These are phyloP conservation scores for Heliconius hewitsoni DNA, from an alignment of 1,140 invertebrate genomes.

Conservation along the genomic window DNA sequence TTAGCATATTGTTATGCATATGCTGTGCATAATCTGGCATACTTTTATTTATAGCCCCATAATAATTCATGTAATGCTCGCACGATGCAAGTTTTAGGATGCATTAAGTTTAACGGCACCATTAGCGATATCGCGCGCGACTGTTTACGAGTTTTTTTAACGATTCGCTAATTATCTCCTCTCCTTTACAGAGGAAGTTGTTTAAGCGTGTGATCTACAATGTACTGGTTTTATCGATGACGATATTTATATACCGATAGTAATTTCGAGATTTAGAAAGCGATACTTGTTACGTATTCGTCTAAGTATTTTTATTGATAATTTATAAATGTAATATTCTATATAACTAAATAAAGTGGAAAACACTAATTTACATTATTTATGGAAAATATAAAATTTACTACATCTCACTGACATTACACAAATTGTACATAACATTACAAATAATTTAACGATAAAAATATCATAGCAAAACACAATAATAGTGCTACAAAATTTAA, in stretches of 20 bases:
- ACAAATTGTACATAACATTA: background rate
- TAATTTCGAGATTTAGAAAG: conserved; percentile 11
- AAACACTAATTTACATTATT: background rate
- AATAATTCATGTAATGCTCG: conserved; percentile 37
- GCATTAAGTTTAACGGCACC: conserved; percentile 55
- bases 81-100: conserved; percentile 40
- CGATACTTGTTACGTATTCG: background rate
- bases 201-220: conserved; percentile 30
- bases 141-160: conserved; percentile 58
- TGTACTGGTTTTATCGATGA: conserved; percentile 10
- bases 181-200: conserved; percentile 36
- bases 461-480: background rate
- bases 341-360: background rate
- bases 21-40: conserved; percentile 15
- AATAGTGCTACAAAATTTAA: background rate
- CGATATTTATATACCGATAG: background rate
- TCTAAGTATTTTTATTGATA: background rate
- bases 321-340: background rate
- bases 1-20: background rate
- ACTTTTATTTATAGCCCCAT: conserved; percentile 33
- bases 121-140: conserved; percentile 56
- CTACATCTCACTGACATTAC: background rate
- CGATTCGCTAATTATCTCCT: conserved; percentile 58
- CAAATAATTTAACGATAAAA: background rate
- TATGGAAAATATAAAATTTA: background rate